These are phyloP conservation scores for Sycophaga agraensis DNA, from an alignment of 1,140 invertebrate species.

Conservation along the genomic window DNA sequence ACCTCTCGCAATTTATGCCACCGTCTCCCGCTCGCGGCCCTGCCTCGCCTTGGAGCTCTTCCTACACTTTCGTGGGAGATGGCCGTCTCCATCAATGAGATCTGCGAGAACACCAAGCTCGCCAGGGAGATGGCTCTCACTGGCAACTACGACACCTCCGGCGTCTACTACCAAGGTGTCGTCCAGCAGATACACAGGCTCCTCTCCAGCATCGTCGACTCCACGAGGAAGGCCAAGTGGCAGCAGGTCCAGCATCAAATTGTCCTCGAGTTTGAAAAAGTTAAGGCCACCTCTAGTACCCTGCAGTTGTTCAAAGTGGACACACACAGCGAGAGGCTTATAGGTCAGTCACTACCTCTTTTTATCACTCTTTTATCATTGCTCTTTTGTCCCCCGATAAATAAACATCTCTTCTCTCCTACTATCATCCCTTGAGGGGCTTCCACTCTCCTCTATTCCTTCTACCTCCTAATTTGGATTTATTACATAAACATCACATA, in stretches of 20 bases:
- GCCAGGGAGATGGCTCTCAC: slow-evolving; percentile 92
- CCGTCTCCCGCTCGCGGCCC: no score
- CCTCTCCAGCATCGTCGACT: slow-evolving; percentile 77
- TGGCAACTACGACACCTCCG: slow-evolving; percentile 93
- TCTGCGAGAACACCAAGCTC: slow-evolving; percentile 89
- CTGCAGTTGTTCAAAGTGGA: slow-evolving; percentile 67
- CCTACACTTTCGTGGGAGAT: slow-evolving; percentile 55
- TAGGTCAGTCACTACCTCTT: slow-evolving; percentile 40
- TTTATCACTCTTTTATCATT: background rate
- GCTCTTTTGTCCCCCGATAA: background rate
- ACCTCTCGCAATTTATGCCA: background rate
- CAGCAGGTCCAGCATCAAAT: slow-evolving; percentile 90
- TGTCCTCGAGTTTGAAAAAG: slow-evolving; percentile 84
- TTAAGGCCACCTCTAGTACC: slow-evolving; percentile 78
- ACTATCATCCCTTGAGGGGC: background rate
- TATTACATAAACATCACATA: no score
- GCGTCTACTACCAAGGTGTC: slow-evolving; percentile 93
- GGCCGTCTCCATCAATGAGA: slow-evolving; percentile 84
- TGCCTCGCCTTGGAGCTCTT: background rate
- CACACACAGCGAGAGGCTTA: slow-evolving; percentile 56
- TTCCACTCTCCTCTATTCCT: no score
- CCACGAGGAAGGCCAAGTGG: slow-evolving; percentile 83
- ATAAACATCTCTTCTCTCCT: background rate
- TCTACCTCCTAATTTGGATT: no score
- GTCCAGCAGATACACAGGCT: slow-evolving; percentile 87